Base-by-base conservation (phyloP, 2,113 vertebrate species). In the Oncorhynchus keta region DNA sequence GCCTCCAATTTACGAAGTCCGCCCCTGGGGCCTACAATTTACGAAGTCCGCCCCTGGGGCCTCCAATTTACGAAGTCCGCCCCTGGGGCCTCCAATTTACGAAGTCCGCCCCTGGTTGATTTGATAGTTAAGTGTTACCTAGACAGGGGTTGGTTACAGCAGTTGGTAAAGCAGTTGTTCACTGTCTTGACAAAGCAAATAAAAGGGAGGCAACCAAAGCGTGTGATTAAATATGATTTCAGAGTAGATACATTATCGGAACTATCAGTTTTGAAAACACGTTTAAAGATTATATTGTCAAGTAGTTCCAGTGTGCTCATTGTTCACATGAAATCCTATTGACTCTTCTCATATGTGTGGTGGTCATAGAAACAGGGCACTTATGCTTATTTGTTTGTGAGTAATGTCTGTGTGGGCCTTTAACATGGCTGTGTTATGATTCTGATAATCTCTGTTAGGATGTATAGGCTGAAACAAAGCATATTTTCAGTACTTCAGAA, bases 51-150 rank as follows among this genome's bases (percentile, higher is more conserved):
- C 39, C 39, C 39, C 39, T 45, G 39, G 39, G n/a, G n/a, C n/a
- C n/a, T 45, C 39, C 39, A 45, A 45, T 11, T 11, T 2, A 45
- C 8, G 9, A 45, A 45, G 39, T 45, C 39, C 7, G 39, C 39
- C 8, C 9, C 39, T 45, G 39, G 39, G 39, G 39, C 2, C 8
- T 45, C 39, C 39, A 45, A 45, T 11, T 11, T 2, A 45, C 8
- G 9, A 45, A 45, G 39, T 45, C 39, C 7, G 39, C 39, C 39
- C 39, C 39, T 45, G 39, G 39, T 45, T 45, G 39, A 11, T 45
- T 77, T 83, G 81, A 90, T 92, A 92, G 92, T 93, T 82, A 89
- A 91, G 88, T 89, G 86, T 84, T 90, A 87, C 87, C 81, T 88
- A 79, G 70, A 59, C 76, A 74, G 39, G 78, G 78, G 73, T 75